Conservation (phyloP, 2,113 vertebrate species). For the Spilogale gracilis region DNA sequence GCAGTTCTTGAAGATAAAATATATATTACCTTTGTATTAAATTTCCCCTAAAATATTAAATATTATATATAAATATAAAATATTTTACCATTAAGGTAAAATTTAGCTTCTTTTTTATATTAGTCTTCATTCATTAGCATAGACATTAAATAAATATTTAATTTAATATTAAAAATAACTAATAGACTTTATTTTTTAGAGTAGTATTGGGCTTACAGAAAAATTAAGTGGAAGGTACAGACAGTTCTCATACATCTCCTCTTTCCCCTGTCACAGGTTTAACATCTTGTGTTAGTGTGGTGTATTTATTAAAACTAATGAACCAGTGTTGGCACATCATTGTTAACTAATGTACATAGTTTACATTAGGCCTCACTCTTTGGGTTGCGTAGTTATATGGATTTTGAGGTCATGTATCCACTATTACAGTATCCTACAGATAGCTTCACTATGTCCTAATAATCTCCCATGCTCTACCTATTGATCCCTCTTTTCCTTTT, state of each 20-base stretch:
- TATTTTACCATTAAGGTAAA: background rate
- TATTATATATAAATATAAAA: too few species aligned
- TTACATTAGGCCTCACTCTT: background rate
- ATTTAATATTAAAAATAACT: background rate
- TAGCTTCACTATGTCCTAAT: background rate
- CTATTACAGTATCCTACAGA: background rate
- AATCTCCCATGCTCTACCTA: background rate
- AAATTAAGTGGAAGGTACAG: background rate
- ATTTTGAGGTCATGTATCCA: background rate
- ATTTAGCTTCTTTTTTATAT: background rate
- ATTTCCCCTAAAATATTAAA: background rate
- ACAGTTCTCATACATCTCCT: background rate
- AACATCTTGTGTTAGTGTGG: background rate
- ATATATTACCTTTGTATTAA: background rate
- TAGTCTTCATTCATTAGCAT: background rate
- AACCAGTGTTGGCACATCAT: background rate
- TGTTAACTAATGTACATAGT: background rate
- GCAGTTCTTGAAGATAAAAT: background rate
- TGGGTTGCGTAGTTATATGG: background rate
- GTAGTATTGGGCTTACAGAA: background rate
- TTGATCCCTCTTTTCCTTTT: background rate
- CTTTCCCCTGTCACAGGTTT: background rate
- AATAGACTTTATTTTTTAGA: background rate
- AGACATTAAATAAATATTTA: background rate
- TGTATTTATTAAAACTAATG: background rate